Evolutionary conservation across 1,140 invertebrate genomes (phyloP).

Genomic region (Drosophila orosa): DNA sequence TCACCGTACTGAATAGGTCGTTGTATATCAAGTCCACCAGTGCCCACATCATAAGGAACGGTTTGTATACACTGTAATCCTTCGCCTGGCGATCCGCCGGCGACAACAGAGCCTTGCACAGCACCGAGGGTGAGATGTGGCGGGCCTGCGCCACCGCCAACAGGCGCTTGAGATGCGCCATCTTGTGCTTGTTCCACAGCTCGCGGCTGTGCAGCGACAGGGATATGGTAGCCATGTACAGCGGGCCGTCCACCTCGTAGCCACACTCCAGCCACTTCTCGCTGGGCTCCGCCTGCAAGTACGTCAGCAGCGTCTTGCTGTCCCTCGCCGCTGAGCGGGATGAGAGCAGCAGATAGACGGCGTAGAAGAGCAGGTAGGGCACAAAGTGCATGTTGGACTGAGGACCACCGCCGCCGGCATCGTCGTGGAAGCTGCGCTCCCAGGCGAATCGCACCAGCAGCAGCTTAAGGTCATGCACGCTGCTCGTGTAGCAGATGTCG

Average conservation of each 20-base stretch:
- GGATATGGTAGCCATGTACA: constrained; percentile 93
- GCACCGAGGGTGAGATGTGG: constrained; percentile 85
- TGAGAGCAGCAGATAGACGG: constrained; percentile 91
- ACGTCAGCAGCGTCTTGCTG: constrained; percentile 89
- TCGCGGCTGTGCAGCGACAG: constrained; percentile 91
- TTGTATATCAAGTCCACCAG: constrained; percentile 91
- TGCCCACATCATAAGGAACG: constrained; percentile 93
- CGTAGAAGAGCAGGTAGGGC: constrained; percentile 97
- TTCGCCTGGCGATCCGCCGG: constrained; percentile 86
- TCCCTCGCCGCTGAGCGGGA: constrained; percentile 86
- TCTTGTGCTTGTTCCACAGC: constrained; percentile 88
- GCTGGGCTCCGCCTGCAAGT: constrained; percentile 87
- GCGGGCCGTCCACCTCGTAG: constrained; percentile 95
- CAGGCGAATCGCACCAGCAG: constrained; percentile 95
- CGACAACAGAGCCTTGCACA: constrained; percentile 85
- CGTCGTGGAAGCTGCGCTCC: constrained; percentile 98
- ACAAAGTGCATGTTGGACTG: constrained; percentile 99
- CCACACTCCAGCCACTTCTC: constrained; percentile 91
- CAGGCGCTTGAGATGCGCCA: constrained; percentile 91
- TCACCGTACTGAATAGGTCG: constrained; percentile 89
- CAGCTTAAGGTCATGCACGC: constrained; percentile 97
- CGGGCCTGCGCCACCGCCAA: constrained; percentile 92
- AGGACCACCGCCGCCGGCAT: constrained; percentile 97
- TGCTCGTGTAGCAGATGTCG: constrained; percentile 94
- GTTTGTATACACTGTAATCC: constrained; percentile 94